Percentiles rank a stretch among this genome's conserved stretches.
Evolutionary conservation across 2,797 vertebrate genomes (phyloP).

Genomic region (Eptatretus atami): DNA sequence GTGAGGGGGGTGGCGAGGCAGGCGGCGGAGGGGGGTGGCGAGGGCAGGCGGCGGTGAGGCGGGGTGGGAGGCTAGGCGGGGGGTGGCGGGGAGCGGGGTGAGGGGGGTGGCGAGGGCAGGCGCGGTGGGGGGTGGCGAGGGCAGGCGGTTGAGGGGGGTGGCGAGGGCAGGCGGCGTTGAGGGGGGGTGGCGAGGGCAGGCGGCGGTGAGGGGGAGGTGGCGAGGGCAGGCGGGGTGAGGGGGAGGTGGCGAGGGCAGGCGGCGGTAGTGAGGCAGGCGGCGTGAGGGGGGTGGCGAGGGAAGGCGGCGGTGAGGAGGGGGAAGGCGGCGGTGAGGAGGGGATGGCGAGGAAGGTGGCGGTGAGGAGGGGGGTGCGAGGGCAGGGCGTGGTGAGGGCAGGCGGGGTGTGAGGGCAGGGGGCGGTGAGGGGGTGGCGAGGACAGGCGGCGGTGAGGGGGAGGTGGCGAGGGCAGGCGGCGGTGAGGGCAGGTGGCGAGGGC

Average conservation of each 20-base stretch:
- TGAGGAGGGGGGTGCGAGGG: neutral
- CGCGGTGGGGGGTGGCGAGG: constrained; percentile 52
- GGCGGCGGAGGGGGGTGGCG: constrained; percentile 28
- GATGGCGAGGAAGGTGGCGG: neutral
- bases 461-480: neutral
- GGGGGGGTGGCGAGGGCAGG: neutral
- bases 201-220: neutral
- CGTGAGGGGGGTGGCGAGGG: neutral
- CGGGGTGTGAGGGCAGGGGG: neutral
- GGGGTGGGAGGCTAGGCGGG: constrained; percentile 52
- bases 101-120: too few relatives aligned
- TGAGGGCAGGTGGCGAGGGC: neutral
- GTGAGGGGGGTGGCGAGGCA: neutral
- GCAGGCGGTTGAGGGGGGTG: constrained; percentile 47
- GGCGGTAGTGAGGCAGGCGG: neutral
- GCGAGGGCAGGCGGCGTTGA: constrained; percentile 63
- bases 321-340: neutral
- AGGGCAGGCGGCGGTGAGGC: constrained; percentile 62
- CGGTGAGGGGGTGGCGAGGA: neutral
- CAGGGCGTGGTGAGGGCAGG: neutral
- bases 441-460: too few relatives aligned
- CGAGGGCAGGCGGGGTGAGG: too few relatives aligned
- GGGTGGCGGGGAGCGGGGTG: constrained; percentile 45
- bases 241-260: too few relatives aligned
- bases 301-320: neutral